Conservation (phyloP, 2,888 invertebrate genomes). For the Cantharis rufa region DNA sequence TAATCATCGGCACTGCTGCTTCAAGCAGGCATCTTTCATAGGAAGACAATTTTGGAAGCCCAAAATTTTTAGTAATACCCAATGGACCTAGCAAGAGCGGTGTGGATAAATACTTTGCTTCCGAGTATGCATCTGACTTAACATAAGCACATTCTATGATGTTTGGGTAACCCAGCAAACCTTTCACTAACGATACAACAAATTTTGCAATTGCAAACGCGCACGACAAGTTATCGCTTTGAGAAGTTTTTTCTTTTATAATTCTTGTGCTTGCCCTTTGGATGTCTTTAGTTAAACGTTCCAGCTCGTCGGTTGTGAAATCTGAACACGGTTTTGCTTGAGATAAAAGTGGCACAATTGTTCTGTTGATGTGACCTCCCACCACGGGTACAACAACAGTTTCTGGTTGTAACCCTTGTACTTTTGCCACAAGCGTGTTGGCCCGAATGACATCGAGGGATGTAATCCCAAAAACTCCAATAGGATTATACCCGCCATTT, state of each 20-base stretch:
- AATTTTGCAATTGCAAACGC: constrained; percentile 68
- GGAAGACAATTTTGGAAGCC: constrained; percentile 47
- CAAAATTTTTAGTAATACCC: constrained; percentile 49
- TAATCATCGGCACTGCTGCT: constrained; percentile 44
- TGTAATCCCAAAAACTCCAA: constrained; percentile 73
- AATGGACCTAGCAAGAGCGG: constrained; percentile 49
- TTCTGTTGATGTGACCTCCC: constrained; percentile 76
- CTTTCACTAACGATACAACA: constrained; percentile 63
- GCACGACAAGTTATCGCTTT: constrained; percentile 64
- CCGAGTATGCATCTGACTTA: constrained; percentile 44
- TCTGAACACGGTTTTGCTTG: constrained; percentile 61
- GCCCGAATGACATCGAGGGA: constrained; percentile 74
- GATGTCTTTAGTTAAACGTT: constrained; percentile 48
- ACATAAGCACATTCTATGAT: constrained; percentile 52
- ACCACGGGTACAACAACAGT: constrained; percentile 73
- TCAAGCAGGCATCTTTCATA: constrained; percentile 51
- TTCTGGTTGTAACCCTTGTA: constrained; percentile 65
- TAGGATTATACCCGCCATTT: constrained; percentile 65
- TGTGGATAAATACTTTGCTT: constrained; percentile 48
- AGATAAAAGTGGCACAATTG: constrained; percentile 78
- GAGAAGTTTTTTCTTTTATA: constrained; percentile 62
- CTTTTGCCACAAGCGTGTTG: constrained; percentile 73
- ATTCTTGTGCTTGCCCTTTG: constrained; percentile 69
- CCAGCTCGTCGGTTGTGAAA: constrained; percentile 47
- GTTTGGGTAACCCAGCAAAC: constrained; percentile 46